Evolutionary conservation across 2,888 invertebrate genomes (phyloP), one percentile per base, ranked within the genome.

Genomic region (Trissolcus brochymenae): DNA sequence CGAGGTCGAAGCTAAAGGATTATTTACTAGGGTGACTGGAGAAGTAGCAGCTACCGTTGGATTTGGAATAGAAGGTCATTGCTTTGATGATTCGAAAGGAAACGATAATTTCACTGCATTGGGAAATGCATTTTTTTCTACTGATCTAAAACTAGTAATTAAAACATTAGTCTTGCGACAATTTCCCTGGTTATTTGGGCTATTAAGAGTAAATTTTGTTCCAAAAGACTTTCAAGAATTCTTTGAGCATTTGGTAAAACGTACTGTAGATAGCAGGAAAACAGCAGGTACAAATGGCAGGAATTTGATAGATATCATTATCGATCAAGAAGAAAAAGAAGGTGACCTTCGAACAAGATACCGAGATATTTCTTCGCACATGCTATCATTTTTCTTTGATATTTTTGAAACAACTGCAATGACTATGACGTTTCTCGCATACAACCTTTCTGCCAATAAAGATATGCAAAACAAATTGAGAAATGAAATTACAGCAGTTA

Each of bases 351-450:
- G 84, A 25, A 83, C 81, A 4, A 83, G 81, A 11, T 81, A 70
- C 25, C 57, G 83, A 51, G 65, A 41, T 72, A 81, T 53, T 61
- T 64, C 60, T 4, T 70, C 66, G 6, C 90, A 91, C 78, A 88
- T 90, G 11, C 84, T 90, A n/a, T 87, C 90, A 7, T 91, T 91
- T 81, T 91, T 91, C 79, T 79, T 90, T 1, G 91, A 91, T 40
- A 91, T 91, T 1, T 91, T 89, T 79, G 91, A 91, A 83, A 91
- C 91, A 1, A 90, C 91, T 0, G 90, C 90, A 35, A 88, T 90
- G 1, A 86, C 90, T 1, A 82, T 91, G 64, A 87, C 88, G 16
- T 90, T 90, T 68, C 85, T 89, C 3, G 81, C 90, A 0, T 91
- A 90, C 78, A 87, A 90, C 78, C 80, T 91, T 2, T 90, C 90